Evolutionary conservation across 2,113 vertebrate genomes (phyloP).

Genomic region (Etia nguti): DNA sequence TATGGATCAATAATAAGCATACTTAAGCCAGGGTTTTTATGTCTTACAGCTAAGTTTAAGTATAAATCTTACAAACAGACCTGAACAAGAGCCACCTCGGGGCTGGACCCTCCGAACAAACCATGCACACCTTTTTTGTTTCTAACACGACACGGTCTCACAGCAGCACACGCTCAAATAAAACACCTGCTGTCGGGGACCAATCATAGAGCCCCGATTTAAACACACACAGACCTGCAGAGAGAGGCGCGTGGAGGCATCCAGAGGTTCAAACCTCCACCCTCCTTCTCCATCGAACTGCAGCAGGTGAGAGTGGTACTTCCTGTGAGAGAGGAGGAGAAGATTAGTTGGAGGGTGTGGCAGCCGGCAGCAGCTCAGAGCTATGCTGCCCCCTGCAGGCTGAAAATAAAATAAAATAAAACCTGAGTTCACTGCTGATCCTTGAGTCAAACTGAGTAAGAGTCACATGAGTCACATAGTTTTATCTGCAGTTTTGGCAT

Average conservation of each 20-base stretch:
- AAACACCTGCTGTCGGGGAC: background rate
- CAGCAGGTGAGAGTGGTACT: slow-evolving; percentile 95
- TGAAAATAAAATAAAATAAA: background rate
- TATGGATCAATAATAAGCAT: background rate
- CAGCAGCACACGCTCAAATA: background rate
- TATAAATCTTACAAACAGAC: background rate
- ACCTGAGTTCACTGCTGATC: background rate
- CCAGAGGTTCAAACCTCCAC: slow-evolving; percentile 93
- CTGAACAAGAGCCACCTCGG: background rate
- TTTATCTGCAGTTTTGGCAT: background rate
- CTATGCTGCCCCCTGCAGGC: slow-evolving; percentile 37
- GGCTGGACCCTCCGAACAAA: background rate
- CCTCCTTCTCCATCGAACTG: slow-evolving; percentile 97
- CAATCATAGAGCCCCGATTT: background rate
- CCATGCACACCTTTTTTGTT: fast-evolving
- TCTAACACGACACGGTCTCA: background rate
- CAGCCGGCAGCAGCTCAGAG: background rate
- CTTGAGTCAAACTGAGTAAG: background rate
- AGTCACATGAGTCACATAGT: background rate
- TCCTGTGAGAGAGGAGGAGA: slow-evolving; percentile 72
- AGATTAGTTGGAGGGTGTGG: background rate
- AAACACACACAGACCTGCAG: slow-evolving; percentile 21
- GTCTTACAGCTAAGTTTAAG: background rate
- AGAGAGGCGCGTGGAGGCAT: slow-evolving; percentile 88
- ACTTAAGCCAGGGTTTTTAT: background rate